phyloP scores from a whole-genome alignment of 37 sponge, comb jelly and placozoan species.

The Agelas oroides region DNA sequence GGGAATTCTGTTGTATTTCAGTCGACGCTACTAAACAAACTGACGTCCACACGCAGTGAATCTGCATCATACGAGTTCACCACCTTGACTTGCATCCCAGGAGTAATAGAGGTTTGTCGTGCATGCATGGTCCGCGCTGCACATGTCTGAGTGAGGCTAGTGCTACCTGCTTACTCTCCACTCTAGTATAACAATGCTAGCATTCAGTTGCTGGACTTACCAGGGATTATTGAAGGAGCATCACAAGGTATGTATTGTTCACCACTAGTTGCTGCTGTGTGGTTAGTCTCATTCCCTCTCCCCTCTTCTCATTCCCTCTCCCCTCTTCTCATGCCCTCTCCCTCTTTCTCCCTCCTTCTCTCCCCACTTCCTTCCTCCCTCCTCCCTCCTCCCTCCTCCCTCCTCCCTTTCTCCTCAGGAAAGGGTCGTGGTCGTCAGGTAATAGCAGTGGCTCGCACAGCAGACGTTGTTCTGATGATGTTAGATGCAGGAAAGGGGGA shows the following conservation, averaged over 20 bases:
- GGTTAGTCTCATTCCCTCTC: too few species aligned
- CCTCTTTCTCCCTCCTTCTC: too few species aligned
- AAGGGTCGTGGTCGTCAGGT: constrained; percentile 99
- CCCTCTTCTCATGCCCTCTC: too few species aligned
- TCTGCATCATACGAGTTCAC: constrained; percentile 98
- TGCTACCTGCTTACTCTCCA: too few species aligned
- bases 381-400: neutral
- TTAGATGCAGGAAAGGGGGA: constrained; percentile 88
- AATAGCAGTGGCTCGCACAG: constrained; percentile 98
- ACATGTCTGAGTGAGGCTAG: too few species aligned
- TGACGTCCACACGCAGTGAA: constrained; percentile 98
- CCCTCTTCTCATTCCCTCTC: too few species aligned
- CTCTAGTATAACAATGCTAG: constrained; percentile 88
- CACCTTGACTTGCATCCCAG: constrained; percentile 98
- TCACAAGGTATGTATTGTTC: constrained; percentile 63
- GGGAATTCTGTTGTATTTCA: constrained; percentile 7
- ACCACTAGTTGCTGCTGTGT: too few species aligned
- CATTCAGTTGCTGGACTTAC: constrained; percentile 96
- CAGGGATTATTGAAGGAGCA: constrained; percentile 99
- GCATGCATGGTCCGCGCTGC: neutral
- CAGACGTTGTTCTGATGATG: constrained; percentile 99
- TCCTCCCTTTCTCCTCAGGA: constrained; percentile 24
- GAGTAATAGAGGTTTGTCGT: constrained; percentile 83
- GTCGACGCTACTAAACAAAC: constrained; percentile 94
- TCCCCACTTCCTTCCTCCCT: too few species aligned